Evolutionary conservation across 2,888 invertebrate genomes (phyloP).

Genomic region (Caradrina kadenii): DNA sequence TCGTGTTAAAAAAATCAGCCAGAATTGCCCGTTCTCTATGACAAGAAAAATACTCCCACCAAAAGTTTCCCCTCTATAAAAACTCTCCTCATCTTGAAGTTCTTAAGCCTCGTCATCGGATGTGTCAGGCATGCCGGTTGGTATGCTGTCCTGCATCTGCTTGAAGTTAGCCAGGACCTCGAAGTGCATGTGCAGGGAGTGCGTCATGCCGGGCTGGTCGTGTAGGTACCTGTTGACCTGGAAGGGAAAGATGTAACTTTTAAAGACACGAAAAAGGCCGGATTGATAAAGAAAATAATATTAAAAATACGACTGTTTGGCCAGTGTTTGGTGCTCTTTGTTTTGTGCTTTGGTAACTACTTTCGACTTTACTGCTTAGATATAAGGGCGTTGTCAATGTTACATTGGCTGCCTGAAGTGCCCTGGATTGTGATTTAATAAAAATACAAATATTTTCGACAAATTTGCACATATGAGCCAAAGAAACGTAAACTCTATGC

Average conservation of each 20-base stretch:
- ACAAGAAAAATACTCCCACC: constrained; percentile 1
- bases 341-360: too few species aligned
- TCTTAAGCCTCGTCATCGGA: constrained; percentile 65
- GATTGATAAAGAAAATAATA: too few species aligned
- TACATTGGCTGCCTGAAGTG: too few species aligned
- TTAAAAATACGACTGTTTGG: too few species aligned
- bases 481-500: background rate
- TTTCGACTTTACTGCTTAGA: too few species aligned
- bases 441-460: too few species aligned
- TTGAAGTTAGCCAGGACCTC: constrained; percentile 92
- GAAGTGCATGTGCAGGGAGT: constrained; percentile 94
- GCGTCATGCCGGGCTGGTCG: constrained; percentile 73
- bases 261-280: too few species aligned
- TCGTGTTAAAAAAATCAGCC: background rate
- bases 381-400: too few species aligned
- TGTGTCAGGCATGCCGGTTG: constrained; percentile 52
- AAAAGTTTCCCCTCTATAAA: background rate
- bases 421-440: too few species aligned
- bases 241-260: background rate
- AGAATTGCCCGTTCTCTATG: background rate
- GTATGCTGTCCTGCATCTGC: constrained; percentile 68
- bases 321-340: too few species aligned
- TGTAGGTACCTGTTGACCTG: constrained; percentile 80
- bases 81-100: background rate
- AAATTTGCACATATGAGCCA: background rate